A percentile compares a stretch with the other conserved stretches of the same genome.
These are phyloP conservation scores for Sinonovacula constricta DNA, from an alignment of 1,140 invertebrate genomes.

Conservation along the genomic window DNA sequence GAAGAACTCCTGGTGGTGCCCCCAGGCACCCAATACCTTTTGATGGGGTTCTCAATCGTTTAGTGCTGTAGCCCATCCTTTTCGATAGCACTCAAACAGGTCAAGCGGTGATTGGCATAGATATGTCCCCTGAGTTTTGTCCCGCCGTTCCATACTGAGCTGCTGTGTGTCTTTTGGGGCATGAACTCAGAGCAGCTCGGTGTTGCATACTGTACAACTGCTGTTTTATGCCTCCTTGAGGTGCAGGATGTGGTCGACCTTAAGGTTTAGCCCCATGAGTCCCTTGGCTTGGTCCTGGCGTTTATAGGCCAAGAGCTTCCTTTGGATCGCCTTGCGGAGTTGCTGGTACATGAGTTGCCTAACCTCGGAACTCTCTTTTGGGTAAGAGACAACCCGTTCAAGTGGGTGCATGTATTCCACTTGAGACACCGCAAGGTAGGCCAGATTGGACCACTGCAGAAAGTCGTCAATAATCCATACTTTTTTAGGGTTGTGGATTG, in stretches of 20 bases:
- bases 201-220: neutral
- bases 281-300: too few species aligned
- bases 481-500: slow-evolving; percentile 24
- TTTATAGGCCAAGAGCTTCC: too few species aligned
- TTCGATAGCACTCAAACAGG: slow-evolving; percentile 13
- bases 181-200: neutral
- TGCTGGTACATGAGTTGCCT: neutral
- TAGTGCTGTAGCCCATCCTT: too few species aligned
- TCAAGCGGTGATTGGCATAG: neutral
- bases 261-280: neutral
- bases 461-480: slow-evolving; percentile 44
- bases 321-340: too few species aligned
- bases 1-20: slow-evolving; percentile 49
- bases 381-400: too few species aligned
- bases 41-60: too few species aligned
- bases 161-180: neutral
- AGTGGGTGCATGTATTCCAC: too few species aligned
- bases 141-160: neutral
- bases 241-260: neutral
- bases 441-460: slow-evolving; percentile 24
- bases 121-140: neutral
- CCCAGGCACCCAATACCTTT: slow-evolving; percentile 25
- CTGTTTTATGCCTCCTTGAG: slow-evolving; percentile 4
- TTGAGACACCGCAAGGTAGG: too few species aligned
- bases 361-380: neutral